These are phyloP conservation scores for Steinernema khuongi DNA, from an alignment of 1,140 invertebrate species.

Conservation along the genomic window DNA sequence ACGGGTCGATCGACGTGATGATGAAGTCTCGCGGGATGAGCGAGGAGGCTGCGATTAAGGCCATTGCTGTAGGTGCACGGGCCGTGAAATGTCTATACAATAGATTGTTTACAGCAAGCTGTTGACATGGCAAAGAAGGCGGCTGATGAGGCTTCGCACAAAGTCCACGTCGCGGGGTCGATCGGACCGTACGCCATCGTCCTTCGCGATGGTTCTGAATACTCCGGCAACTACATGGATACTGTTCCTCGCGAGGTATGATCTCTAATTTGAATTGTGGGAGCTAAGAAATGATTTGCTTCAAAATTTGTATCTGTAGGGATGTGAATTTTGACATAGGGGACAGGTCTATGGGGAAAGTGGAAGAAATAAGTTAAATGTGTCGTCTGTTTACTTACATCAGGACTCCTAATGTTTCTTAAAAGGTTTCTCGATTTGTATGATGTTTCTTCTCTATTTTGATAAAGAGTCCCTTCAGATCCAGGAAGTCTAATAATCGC, in stretches of 20 bases:
- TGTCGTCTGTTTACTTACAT: too few species aligned
- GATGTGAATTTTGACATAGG: too few species aligned
- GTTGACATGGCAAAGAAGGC: conserved; percentile 68
- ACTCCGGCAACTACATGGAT: conserved; percentile 74
- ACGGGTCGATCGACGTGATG: conserved; percentile 75
- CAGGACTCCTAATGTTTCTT: too few species aligned
- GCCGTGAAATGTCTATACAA: conserved; percentile 28
- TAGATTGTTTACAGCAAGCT: conserved; percentile 62
- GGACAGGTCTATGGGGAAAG: too few species aligned
- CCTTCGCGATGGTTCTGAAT: conserved; percentile 81
- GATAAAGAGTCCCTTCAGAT: too few species aligned
- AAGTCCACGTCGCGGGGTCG: conserved; percentile 64
- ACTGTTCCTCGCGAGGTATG: conserved; percentile 62
- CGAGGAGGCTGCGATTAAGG: conserved; percentile 65
- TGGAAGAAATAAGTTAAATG: too few species aligned
- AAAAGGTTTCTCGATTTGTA: too few species aligned
- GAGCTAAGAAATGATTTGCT: conserved; percentile 19
- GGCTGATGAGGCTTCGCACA: conserved; percentile 45
- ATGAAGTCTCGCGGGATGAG: conserved; percentile 60
- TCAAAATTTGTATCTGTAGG: conserved; percentile 70
- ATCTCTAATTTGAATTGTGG: conserved; percentile 29
- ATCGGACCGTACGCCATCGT: conserved; percentile 83
- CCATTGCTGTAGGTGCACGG: conserved; percentile 60
- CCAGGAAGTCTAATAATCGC: too few species aligned
- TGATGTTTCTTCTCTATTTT: too few species aligned